Percentiles rank a stretch among this genome's conserved stretches.
phyloP scores from a whole-genome alignment of 92 coral and sea anemone species.

The Siderastrea siderea region DNA sequence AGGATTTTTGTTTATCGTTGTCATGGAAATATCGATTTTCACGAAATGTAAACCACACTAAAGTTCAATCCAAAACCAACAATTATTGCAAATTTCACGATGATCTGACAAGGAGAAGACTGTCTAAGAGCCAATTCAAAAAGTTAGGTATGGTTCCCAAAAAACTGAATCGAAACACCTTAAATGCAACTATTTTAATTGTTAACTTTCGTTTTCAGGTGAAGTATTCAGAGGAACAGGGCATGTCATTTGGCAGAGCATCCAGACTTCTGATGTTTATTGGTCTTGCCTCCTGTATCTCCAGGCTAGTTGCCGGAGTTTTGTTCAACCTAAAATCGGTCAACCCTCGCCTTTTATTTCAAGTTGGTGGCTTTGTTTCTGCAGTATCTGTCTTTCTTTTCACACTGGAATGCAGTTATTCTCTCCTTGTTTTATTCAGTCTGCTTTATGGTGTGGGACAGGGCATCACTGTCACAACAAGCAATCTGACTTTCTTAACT shows the following conservation, averaged over 20 bases:
- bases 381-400: constrained; percentile 20
- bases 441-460: constrained; percentile 26
- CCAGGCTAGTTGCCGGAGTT: constrained; percentile 31
- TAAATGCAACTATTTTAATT: too few relatives aligned
- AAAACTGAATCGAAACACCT: too few relatives aligned
- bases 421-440: constrained; percentile 17
- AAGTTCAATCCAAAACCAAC: too few relatives aligned
- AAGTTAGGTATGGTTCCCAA: too few relatives aligned
- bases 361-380: constrained; percentile 10
- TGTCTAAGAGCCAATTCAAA: too few relatives aligned
- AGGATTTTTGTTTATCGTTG: too few relatives aligned
- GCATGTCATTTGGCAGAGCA: constrained; percentile 15
- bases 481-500: constrained; percentile 42
- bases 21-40: too few relatives aligned
- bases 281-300: constrained; percentile 30
- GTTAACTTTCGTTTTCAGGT: constrained; percentile 4
- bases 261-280: constrained; percentile 37
- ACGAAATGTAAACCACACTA: too few relatives aligned
- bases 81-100: too few relatives aligned
- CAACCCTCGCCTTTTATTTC: constrained; percentile 35
- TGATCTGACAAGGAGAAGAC: too few relatives aligned
- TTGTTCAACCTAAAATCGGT: constrained; percentile 27
- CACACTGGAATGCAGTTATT: constrained; percentile 1
- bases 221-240: constrained; percentile 39
- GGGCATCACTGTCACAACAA: constrained; percentile 18